phyloP scores from a whole-genome alignment of 1,140 invertebrate species.

The Heterodera carotae region DNA sequence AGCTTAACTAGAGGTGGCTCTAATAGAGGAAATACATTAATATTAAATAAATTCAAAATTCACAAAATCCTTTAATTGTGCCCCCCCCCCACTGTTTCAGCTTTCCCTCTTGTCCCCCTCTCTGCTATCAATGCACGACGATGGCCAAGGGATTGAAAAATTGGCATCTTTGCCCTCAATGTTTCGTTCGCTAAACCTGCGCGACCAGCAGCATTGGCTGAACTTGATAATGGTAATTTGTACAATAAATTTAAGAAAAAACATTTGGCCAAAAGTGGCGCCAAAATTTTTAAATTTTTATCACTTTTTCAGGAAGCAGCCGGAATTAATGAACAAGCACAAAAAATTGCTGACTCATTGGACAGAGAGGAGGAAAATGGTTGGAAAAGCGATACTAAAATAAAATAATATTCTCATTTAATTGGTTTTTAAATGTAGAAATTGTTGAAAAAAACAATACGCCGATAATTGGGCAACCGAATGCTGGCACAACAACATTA shows the following conservation, averaged over 20 bases:
- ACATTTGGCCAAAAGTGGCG: neutral
- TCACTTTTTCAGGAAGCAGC: conserved; percentile 27
- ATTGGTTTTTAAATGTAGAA: too few relatives aligned
- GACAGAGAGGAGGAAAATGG: conserved; percentile 9
- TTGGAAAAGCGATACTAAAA: neutral
- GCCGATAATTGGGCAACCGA: neutral
- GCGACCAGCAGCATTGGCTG: conserved; percentile 53
- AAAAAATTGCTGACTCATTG: conserved; percentile 7
- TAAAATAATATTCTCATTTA: neutral
- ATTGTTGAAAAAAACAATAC: neutral
- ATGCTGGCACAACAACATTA: neutral
- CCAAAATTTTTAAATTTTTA: neutral
- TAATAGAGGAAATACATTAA: too few relatives aligned
- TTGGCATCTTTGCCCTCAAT: conserved; percentile 45
- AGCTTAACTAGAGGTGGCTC: too few relatives aligned
- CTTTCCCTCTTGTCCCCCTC: conserved; percentile 61
- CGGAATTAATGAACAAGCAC: conserved; percentile 32
- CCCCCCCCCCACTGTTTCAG: too few relatives aligned
- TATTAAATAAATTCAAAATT: too few relatives aligned
- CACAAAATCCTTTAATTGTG: too few relatives aligned
- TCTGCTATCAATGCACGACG: conserved; percentile 58
- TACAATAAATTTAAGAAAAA: too few relatives aligned
- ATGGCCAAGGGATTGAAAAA: conserved; percentile 56
- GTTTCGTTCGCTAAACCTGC: conserved; percentile 32
- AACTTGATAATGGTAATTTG: conserved; percentile 48